Evolutionary conservation across 2,888 invertebrate genomes (phyloP), one percentile per base, ranked within the genome.

Genomic region (Masnerella sp.): DNA sequence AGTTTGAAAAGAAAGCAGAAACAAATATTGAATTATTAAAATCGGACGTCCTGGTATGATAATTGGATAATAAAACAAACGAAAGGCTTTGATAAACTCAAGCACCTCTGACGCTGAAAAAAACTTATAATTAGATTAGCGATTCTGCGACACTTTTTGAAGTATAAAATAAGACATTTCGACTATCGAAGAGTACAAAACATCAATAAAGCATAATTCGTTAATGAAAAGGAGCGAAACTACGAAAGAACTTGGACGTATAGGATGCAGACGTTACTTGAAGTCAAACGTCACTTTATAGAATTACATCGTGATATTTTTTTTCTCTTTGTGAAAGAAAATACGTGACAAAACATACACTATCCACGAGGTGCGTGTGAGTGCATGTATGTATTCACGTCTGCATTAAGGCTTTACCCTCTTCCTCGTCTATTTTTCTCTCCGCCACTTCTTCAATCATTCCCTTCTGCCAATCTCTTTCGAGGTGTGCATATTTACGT

Each of bases 401-500:
- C 17, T 11, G 45, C 45, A 68, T 43, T 58, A 56, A 67, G 32
- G 28, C 14, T 49, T 42, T 11, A 36, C 58, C 51, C 59, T 42
- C 51, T 18, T 18, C 25, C 25, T n/a, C 51, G 20, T 69, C 61
- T 49, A 28, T 64, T 64, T 71, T 54, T 51, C 64, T 62, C 70
- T 47, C 32, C 38, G 22, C 64, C 56, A 71, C 56, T 71, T 71
- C 64, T 71, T 71, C 70, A 71, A 49, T 64, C 51, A 56, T 64
- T 64, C 62, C 51, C 70, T 71, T 43, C 64, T 64, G 43, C 51
- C 58, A 65, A 59, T 65, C 71, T 64, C 59, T 71, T 65, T 71
- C 64, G 59, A 64, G 59, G 64, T 71, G 64, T 64, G 64, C 64
- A 71, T 65, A 70, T 71, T 71, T 65, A 71, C 71, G 71, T 65